Base-by-base conservation (phyloP, 2,113 vertebrate species). In the Otus sunia region DNA sequence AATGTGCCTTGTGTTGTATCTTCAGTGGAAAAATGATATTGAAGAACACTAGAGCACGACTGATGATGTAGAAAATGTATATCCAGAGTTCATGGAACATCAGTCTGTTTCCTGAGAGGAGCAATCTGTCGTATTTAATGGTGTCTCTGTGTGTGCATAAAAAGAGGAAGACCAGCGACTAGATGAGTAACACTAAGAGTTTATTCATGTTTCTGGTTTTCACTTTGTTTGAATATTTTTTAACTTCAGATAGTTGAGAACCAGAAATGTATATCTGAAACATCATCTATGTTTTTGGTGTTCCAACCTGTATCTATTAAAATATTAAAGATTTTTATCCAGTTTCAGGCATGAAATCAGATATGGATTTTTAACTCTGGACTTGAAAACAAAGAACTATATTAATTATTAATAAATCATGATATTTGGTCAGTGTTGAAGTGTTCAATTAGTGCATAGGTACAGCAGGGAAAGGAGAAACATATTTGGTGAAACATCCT, bases 201-300 rank as follows among this genome's bases (percentile, higher is more conserved):
- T 72, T 37, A 53, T 74, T n/a, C 6, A 13, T 53, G 4, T 36
- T 92, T 72, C 32, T 73, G 9, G 0, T 41, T 94, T 58, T 62
- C 13, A 32, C 4, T n/a, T 47, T 45, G 5, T 45, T 75, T 59
- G 6, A 60, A 34, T 34, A 9, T 8, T 86, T 88, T 67, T 88
- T 77, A 45, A 11, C 15, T 53, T 83, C 23, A 43, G 8, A 49
- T 37, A 49, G 1, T 1, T 66, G 27, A 53, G 27, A 77, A 76
- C 6, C 5, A 41, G 10, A 69, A 76, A 50, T 19, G 3, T 18
- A 19, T 52, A 90, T 78, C 23, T 60, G 32, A 78, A 87, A 13
- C 1, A 43, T 1, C 3, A 9, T 22, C 19, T 26, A 20, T 3
- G 0, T 1, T 50, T 79, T 45, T 64, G 34, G 8, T 41, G 7